Conservation (phyloP, 2,113 vertebrate species). For the Odontophorus gujanensis region DNA sequence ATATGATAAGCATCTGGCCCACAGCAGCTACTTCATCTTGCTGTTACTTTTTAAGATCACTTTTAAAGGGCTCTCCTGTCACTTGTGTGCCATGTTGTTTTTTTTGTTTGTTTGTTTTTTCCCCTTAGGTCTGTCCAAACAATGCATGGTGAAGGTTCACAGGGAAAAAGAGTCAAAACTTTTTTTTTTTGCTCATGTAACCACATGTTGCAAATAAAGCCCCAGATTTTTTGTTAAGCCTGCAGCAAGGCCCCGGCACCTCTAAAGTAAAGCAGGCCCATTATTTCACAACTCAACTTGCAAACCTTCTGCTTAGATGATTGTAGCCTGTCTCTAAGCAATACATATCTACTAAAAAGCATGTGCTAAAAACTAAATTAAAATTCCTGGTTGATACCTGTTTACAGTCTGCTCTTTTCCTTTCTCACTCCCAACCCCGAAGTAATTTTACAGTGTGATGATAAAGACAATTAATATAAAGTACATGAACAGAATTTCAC, state of each 20-base stretch:
- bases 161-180: background rate
- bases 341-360: background rate
- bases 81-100: background rate
- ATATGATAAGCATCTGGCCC: background rate
- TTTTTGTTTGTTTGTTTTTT: background rate
- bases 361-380: background rate
- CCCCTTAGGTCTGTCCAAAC: background rate
- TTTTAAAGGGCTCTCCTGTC: background rate
- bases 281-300: background rate
- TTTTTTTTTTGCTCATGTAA: background rate
- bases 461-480: background rate
- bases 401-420: background rate
- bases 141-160: fast-evolving
- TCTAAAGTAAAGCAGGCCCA: background rate
- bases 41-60: background rate
- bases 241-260: background rate
- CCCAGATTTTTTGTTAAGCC: background rate
- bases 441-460: background rate
- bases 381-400: background rate
- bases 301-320: background rate
- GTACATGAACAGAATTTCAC: background rate
- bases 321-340: background rate
- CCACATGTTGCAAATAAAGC: background rate
- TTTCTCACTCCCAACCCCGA: background rate
- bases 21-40: background rate